Base-by-base conservation (phyloP, 2,888 invertebrate genomes). In the Drosophila monieri region DNA sequence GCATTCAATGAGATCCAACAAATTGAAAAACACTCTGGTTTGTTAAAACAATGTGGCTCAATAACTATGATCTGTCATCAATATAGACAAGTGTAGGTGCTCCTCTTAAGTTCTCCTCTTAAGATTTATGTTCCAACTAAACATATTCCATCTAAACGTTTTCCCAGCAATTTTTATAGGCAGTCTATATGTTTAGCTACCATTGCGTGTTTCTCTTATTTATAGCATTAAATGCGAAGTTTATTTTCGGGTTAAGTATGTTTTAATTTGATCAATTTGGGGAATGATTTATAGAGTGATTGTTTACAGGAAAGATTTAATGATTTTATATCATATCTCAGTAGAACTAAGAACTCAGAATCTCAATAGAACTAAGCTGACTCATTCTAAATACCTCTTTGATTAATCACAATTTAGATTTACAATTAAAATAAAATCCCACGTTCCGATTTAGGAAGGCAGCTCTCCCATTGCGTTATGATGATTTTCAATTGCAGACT, bases 401-500 rank as follows among this genome's bases (percentile, higher is more conserved):
- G 6, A 9, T 5, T 43, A 21, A 43, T 21, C 10, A 43, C 41
- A 18, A 12, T 21, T 21, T 43, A 21, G 6, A 23, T 43, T 21
- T 2, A 12, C 18, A 6, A 21, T 25, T 21, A n/a, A 27, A 27
- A 1, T 14, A 21, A 32, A 23, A 23, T 44, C 43, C 44, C 44
- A 54, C 18, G 14, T 27, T 27, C 30, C 12, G n/a, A 35, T 12
- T 48, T 14, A 21, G 12, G 8, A 12, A 30, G 48, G 3, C 6
- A 48, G 1, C 25, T 25, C n/a, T 14, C 25, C 32, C 48, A 48
- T 6, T 3, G 15, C 10, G 18, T 23, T 44, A 18, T 21, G 52
- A 41, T 65, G 69, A 83, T 73, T 83, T 76, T 79, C 53, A 53
- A 73, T 67, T 59, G 62, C 57, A 47, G 52, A 62, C 60, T 79